phyloP scores from a whole-genome alignment of 2,797 vertebrate species.

The Siniperca obscura region DNA sequence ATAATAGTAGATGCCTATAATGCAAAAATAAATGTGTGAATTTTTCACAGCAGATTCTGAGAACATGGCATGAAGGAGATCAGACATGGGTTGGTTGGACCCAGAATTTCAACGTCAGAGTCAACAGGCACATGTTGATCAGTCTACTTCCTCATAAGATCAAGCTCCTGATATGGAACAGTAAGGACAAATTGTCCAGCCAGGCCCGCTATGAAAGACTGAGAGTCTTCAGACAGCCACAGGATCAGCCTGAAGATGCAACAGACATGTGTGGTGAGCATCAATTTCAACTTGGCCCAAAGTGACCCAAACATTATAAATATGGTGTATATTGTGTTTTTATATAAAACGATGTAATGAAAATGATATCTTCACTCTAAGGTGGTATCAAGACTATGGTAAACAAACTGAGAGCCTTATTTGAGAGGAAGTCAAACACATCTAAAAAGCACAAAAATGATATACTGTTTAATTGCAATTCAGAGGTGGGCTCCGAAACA shows the following conservation, averaged over 20 bases:
- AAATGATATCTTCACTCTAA: slow-evolving; percentile 47
- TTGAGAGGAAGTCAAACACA: slow-evolving; percentile 42
- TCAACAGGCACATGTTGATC: slow-evolving; percentile 84
- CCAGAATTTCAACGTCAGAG: slow-evolving; percentile 75
- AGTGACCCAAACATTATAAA: background rate
- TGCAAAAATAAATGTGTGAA: slow-evolving; percentile 7
- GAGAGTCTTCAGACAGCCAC: slow-evolving; percentile 57
- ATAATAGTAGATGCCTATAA: background rate
- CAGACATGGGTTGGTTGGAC: slow-evolving; percentile 88
- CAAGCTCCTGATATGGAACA: slow-evolving; percentile 84
- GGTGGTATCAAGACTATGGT: slow-evolving; percentile 76
- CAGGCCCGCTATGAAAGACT: slow-evolving; percentile 76
- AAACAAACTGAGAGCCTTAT: slow-evolving; percentile 68
- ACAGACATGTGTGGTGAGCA: slow-evolving; percentile 51
- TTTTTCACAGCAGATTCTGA: slow-evolving; percentile 70
- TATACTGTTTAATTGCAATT: background rate
- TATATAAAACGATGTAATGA: background rate
- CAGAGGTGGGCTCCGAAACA: background rate
- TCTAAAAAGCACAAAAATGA: slow-evolving; percentile 28
- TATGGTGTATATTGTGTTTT: background rate
- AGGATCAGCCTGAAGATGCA: slow-evolving; percentile 42
- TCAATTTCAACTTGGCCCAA: background rate
- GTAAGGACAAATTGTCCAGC: slow-evolving; percentile 80
- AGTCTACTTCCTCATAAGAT: slow-evolving; percentile 86
- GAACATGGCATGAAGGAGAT: slow-evolving; percentile 84